Conservation (phyloP, 2,113 vertebrate species). For the Orientallactaga bullata region DNA sequence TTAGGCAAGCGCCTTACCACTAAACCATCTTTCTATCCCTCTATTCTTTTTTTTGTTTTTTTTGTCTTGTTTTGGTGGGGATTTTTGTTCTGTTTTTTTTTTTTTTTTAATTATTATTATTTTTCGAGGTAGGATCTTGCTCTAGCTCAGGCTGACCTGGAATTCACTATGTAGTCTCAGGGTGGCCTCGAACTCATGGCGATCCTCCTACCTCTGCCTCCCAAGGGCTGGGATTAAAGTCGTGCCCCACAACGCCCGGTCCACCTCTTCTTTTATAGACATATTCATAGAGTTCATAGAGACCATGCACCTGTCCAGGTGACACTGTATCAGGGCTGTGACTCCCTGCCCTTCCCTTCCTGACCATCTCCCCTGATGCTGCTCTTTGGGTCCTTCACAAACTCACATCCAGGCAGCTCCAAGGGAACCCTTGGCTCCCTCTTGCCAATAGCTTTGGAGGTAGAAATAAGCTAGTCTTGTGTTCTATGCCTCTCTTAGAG, state of each 20-base stretch:
- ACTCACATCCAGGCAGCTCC: not conserved
- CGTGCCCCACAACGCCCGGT: too few species aligned
- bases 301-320: not conserved
- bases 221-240: not conserved
- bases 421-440: not conserved
- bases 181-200: too few species aligned
- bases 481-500: accelerated
- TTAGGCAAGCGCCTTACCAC: too few species aligned
- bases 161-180: too few species aligned
- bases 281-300: not conserved
- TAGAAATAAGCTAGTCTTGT: accelerated
- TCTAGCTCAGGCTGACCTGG: too few species aligned
- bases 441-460: not conserved
- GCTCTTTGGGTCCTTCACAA: not conserved
- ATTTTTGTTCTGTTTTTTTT: too few species aligned
- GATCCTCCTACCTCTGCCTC: not conserved
- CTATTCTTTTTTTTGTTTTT: too few species aligned
- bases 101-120: too few species aligned
- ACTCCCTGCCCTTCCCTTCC: not conserved
- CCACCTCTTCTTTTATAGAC: not conserved
- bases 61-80: too few species aligned
- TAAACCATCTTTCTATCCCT: too few species aligned
- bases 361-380: not conserved
- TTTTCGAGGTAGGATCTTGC: too few species aligned
- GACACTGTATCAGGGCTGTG: not conserved